Evolutionary conservation across 2,113 vertebrate species (phyloP).

Genomic region (Alosa alosa): DNA sequence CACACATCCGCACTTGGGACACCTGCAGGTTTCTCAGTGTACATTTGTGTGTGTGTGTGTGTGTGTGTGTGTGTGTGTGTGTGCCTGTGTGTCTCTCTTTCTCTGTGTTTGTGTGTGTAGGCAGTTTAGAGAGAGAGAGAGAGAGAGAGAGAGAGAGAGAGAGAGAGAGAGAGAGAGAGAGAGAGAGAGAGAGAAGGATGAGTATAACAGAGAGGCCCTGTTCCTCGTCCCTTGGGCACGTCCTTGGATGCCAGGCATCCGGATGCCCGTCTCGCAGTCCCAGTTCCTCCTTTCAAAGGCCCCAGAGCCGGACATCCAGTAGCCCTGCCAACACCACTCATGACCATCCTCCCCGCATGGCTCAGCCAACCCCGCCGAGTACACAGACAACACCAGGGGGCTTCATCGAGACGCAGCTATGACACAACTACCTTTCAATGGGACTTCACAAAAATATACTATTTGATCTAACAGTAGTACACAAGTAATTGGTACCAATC

Average conservation of each 20-base stretch:
- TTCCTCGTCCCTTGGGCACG: neutral
- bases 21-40: neutral
- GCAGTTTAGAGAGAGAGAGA: neutral
- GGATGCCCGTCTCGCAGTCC: neutral
- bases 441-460: no score
- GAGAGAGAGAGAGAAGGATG: neutral
- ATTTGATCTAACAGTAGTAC: no score
- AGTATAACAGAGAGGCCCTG: neutral
- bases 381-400: neutral
- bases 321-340: neutral
- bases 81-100: neutral
- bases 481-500: no score
- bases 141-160: neutral
- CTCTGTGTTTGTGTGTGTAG: slow-evolving; percentile 14
- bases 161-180: neutral
- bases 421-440: neutral
- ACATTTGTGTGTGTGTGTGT: neutral
- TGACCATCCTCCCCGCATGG: neutral
- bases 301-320: neutral
- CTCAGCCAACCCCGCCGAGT: neutral
- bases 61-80: slow-evolving; percentile 20
- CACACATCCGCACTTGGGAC: neutral
- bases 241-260: slow-evolving; percentile 6
- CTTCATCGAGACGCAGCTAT: neutral
- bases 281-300: slow-evolving; percentile 12